These are phyloP conservation scores for Strix occidentalis DNA, from an alignment of 2,797 vertebrate genomes.

Conservation along the genomic window DNA sequence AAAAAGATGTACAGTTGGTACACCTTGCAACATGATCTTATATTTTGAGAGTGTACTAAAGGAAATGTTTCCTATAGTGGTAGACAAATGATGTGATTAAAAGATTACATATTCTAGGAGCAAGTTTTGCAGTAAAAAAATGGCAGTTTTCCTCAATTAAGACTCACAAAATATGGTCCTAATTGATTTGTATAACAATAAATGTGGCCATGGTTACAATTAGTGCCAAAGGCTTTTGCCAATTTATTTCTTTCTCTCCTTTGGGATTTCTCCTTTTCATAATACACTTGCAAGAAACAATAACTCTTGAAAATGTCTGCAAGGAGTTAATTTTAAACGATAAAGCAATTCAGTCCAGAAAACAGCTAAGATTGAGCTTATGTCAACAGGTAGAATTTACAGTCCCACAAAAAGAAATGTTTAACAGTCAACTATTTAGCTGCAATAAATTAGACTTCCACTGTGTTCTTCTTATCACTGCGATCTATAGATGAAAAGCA, in stretches of 20 bases:
- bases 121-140: not conserved
- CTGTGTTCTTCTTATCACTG: constrained; percentile 39
- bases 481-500: constrained; percentile 58
- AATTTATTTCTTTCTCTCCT: constrained; percentile 48
- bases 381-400: constrained; percentile 72
- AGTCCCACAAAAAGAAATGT: constrained; percentile 73
- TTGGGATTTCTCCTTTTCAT: constrained; percentile 47
- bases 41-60: not conserved
- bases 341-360: constrained; percentile 50
- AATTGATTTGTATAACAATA: constrained; percentile 56
- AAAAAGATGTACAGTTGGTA: not conserved
- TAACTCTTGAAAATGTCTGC: constrained; percentile 50
- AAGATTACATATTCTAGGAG: not conserved
- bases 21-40: not conserved
- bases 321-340: constrained; percentile 52
- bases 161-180: not conserved
- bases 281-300: constrained; percentile 28
- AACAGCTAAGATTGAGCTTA: constrained; percentile 50
- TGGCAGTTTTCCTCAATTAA: constrained; percentile 5
- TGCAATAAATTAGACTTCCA: constrained; percentile 63
- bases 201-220: constrained; percentile 17
- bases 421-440: constrained; percentile 75
- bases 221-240: not conserved
- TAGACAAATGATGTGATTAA: not conserved
- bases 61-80: not conserved